These are phyloP conservation scores for Bothrops jararaca DNA, from an alignment of 2,113 vertebrate genomes.

Conservation along the genomic window DNA sequence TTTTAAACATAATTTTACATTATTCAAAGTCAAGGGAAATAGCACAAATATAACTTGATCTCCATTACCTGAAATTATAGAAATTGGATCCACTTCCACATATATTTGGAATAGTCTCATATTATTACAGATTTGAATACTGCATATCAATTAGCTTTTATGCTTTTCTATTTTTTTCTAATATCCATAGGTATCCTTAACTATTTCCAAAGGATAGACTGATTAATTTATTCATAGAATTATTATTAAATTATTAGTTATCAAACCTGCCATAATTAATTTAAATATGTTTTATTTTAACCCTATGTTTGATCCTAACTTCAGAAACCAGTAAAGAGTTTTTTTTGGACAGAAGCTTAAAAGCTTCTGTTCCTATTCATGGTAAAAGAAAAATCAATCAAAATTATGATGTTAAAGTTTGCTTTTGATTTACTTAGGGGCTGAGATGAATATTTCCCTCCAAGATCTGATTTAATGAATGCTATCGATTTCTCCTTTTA, in stretches of 20 bases:
- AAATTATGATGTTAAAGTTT: slow-evolving; percentile 12
- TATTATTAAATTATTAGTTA: background rate
- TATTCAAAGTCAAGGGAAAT: background rate
- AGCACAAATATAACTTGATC: background rate
- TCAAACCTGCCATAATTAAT: background rate
- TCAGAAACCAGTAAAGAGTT: background rate
- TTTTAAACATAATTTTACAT: background rate
- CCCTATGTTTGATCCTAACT: background rate
- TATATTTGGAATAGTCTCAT: background rate
- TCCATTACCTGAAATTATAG: background rate
- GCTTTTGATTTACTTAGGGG: slow-evolving; percentile 7
- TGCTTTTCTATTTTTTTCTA: background rate
- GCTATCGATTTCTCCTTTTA: slow-evolving; percentile 15
- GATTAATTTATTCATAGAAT: background rate
- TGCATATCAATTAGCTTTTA: background rate
- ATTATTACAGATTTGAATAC: background rate
- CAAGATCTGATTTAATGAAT: slow-evolving; percentile 25
- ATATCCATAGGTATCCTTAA: background rate
- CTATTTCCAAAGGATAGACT: background rate
- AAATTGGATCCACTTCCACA: background rate
- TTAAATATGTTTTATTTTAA: background rate
- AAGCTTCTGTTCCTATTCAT: background rate
- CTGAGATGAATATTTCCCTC: slow-evolving; percentile 12
- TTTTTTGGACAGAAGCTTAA: background rate
- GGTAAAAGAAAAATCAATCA: background rate